Evolutionary conservation across 2,888 invertebrate species (phyloP).

Genomic region (Hirtodrosophila confusa): DNA sequence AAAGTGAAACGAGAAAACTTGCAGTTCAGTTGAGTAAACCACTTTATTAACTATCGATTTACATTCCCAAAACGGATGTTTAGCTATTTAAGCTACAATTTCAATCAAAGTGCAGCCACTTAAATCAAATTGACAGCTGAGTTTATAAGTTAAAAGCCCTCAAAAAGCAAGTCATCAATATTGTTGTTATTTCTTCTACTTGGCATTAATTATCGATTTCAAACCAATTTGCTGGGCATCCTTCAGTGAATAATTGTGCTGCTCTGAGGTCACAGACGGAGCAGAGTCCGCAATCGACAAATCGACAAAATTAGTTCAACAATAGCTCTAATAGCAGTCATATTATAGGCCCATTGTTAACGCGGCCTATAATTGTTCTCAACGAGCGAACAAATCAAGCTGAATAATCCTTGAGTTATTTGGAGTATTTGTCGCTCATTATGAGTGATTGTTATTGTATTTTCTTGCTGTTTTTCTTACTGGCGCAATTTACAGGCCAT

Average conservation of each 20-base stretch:
- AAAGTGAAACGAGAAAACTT: not conserved
- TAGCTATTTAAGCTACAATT: conserved; percentile 15
- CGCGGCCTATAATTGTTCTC: conserved; percentile 62
- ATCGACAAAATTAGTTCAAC: conserved; percentile 19
- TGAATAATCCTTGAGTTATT: conserved; percentile 66
- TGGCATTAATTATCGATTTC: conserved; percentile 52
- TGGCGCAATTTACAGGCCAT: conserved; percentile 62
- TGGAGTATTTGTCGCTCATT: conserved; percentile 52
- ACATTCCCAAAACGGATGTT: not conserved
- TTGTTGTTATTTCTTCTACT: not conserved
- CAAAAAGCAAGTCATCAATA: conserved; percentile 35
- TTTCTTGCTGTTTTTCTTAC: conserved; percentile 12
- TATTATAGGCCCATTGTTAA: conserved; percentile 43
- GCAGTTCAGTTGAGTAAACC: not conserved
- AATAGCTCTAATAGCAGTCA: conserved; percentile 37
- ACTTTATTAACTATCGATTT: conserved; percentile 7
- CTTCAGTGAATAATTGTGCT: conserved; percentile 33
- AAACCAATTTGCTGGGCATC: conserved; percentile 22
- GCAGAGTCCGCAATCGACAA: conserved; percentile 13
- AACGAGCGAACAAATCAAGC: conserved; percentile 39
- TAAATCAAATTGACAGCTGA: conserved; percentile 17
- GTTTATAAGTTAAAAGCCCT: conserved; percentile 1
- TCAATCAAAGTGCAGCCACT: conserved; percentile 32
- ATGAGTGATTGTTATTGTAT: conserved; percentile 18
- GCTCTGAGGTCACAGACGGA: conserved; percentile 27